phyloP scores from a whole-genome alignment of 1,140 invertebrate species.

The Brachystomella parvula region DNA sequence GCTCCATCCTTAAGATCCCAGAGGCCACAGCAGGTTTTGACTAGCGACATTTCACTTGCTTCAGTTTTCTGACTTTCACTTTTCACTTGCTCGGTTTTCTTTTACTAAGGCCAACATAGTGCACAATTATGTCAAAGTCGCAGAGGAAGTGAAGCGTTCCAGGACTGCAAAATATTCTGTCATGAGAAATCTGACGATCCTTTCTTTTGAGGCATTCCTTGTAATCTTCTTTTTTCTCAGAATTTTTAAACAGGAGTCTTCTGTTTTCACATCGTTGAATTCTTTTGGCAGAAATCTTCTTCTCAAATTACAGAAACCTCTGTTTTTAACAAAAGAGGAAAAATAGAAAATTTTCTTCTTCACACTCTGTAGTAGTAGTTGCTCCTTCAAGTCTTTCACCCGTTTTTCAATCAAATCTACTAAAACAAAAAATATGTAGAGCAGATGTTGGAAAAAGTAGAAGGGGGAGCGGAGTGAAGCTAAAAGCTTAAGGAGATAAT shows the following conservation, averaged over 20 bases:
- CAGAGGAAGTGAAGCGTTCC: neutral
- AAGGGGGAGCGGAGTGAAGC: neutral
- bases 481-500: neutral
- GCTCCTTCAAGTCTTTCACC: too few relatives aligned
- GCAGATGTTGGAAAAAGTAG: too few relatives aligned
- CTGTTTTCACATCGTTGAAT: too few relatives aligned
- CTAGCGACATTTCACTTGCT: conserved; percentile 22
- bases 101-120: neutral
- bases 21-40: conserved; percentile 31
- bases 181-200: neutral
- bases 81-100: neutral
- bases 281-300: too few relatives aligned
- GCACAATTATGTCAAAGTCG: neutral
- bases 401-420: too few relatives aligned
- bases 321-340: too few relatives aligned
- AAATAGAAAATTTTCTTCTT: too few relatives aligned
- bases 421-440: too few relatives aligned
- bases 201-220: neutral
- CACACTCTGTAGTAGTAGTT: too few relatives aligned
- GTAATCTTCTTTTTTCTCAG: neutral
- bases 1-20: conserved; percentile 28
- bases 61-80: neutral
- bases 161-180: neutral
- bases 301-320: too few relatives aligned
- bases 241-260: too few relatives aligned